phyloP scores from a whole-genome alignment of 2,113 vertebrate genomes.

The Tragulus kanchil region DNA sequence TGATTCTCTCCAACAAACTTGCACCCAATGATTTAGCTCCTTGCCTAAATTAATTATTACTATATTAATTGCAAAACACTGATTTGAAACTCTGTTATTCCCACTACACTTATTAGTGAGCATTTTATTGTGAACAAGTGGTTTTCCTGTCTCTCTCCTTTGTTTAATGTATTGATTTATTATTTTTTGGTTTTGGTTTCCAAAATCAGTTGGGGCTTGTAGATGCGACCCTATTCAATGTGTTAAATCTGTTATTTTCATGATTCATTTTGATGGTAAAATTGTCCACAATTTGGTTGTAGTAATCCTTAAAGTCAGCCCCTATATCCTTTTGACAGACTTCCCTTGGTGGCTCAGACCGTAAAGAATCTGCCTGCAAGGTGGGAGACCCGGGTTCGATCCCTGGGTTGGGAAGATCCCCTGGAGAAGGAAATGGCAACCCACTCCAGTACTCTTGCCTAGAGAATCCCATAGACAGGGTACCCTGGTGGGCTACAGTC shows the following conservation, averaged over 20 bases:
- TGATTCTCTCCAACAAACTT: neutral
- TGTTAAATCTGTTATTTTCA: slow-evolving; percentile 5
- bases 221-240: neutral
- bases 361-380: no score
- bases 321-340: neutral
- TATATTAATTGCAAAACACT: neutral
- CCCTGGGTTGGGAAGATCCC: no score
- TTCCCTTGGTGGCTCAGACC: no score
- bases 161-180: neutral
- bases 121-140: neutral
- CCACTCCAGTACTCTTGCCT: no score
- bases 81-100: slow-evolving; percentile 7
- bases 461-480: no score
- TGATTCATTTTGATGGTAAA: slow-evolving; percentile 37
- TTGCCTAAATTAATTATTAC: slow-evolving; percentile 41
- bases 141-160: neutral
- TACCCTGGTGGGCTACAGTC: no score
- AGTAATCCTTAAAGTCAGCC: neutral
- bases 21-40: neutral
- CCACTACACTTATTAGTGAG: neutral
- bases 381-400: no score
- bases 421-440: no score
- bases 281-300: neutral
- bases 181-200: slow-evolving; percentile 44
- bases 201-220: neutral